These are phyloP conservation scores for Dipodomys stephensi DNA, from an alignment of 2,113 vertebrate species.

Conservation along the genomic window DNA sequence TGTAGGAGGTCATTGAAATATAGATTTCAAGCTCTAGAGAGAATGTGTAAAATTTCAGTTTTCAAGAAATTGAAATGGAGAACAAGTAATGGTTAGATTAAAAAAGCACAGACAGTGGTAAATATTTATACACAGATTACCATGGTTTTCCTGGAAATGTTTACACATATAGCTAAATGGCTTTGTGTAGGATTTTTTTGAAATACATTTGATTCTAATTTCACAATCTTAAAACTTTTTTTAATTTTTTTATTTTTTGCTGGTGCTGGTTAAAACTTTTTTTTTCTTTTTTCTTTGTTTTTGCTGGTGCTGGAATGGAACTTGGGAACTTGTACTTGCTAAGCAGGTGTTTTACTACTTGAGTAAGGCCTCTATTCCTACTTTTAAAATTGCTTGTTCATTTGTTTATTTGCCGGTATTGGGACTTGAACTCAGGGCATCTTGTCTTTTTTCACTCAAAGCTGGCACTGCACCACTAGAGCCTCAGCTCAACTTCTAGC, in stretches of 20 bases:
- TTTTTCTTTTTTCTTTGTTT: too few species aligned
- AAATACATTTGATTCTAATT: constrained; percentile 17
- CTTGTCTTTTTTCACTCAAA: too few species aligned
- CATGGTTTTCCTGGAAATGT: not conserved
- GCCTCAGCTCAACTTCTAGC: too few species aligned
- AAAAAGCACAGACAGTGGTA: not conserved
- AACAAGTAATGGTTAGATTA: not conserved
- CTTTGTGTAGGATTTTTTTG: not conserved
- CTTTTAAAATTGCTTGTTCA: too few species aligned
- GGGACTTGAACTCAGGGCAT: too few species aligned
- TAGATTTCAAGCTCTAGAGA: constrained; percentile 3
- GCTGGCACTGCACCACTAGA: too few species aligned
- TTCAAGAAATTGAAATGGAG: not conserved
- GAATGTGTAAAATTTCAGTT: constrained; percentile 5
- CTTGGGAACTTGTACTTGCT: too few species aligned
- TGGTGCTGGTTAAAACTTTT: not conserved
- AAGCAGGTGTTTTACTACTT: too few species aligned
- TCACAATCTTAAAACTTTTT: not conserved
- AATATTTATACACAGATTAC: not conserved
- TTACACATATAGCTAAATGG: not conserved
- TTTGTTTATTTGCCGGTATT: too few species aligned
- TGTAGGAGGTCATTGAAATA: not conserved
- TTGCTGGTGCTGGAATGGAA: too few species aligned
- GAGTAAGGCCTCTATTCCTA: too few species aligned
- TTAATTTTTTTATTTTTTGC: too few species aligned